Evolutionary conservation across 2,888 invertebrate species (phyloP), one percentile per base, ranked within the genome.

Genomic region (Latheticus oryzae): DNA sequence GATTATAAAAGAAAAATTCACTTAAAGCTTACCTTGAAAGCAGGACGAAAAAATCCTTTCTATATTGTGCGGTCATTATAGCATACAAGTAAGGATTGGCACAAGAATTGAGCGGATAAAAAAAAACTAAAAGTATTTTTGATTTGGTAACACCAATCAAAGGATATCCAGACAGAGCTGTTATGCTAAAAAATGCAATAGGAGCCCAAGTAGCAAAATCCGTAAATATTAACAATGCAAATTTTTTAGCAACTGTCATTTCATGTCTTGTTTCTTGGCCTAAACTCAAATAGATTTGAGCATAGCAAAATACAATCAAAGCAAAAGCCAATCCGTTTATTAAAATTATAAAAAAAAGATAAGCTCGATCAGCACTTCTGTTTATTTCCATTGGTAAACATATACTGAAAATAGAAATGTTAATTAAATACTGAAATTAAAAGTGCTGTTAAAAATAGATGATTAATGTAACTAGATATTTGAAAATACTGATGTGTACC

Each of bases 61-160:
- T 83, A 73, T 93, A 94, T 77, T 93, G 93, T 60, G 92, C 87
- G 3, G 95, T 95, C 72, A 94, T 81, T 65, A 95, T 91, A 9
- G 93, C 95, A 77, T 95, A 96, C 1, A 96, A 80, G 80, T 94
- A 95, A 0, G 95, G 95, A 79, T 96, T 95, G 24, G 95, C 93
- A 74, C 93, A 94, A 0, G 94, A 91, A 78, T 95, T 95, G 58
- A 96, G 79, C 0, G 95, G 95, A 74, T 95, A 93, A 74, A 95
- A 93, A 75, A 95, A 93, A 4, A 95, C 94, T 58, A 94, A 79
- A 5, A 94, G 79, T 38, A 95, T 88, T 78, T 90, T 90, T 0
- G 90, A 89, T 68, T 88, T 85, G 3, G 89, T 88, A 0, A 95
- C 88, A 66, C 91, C 90, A 30, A 95, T 93, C 60, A 95, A 78